Evolutionary conservation across 2,888 invertebrate genomes (phyloP).

Genomic region (Chesias legatella): DNA sequence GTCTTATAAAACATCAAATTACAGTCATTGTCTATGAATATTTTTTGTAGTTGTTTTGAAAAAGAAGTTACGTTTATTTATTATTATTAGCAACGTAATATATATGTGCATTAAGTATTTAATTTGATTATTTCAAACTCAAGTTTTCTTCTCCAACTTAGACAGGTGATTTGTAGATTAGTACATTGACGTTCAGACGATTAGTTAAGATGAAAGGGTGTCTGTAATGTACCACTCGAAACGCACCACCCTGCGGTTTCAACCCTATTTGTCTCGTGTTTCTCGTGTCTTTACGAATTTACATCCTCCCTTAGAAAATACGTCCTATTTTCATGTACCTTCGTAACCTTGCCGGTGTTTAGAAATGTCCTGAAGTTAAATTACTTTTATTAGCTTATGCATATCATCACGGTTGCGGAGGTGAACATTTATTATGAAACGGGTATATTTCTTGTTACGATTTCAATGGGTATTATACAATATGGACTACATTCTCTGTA

Average conservation of each 20-base stretch:
- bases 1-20: too few relatives aligned
- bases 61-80: too few relatives aligned
- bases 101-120: too few relatives aligned
- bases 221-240: conserved; percentile 21
- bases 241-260: conserved; percentile 33
- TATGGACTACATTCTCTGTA: too few relatives aligned
- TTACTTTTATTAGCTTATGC: conserved; percentile 21
- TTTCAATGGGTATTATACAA: too few relatives aligned
- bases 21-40: too few relatives aligned
- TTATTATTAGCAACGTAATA: too few relatives aligned
- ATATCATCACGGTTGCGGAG: conserved; percentile 8
- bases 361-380: conserved; percentile 19
- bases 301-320: conserved; percentile 25
- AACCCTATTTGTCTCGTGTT: conserved; percentile 35
- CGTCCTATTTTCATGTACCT: conserved; percentile 13
- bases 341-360: conserved; percentile 24
- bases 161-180: conserved; percentile 22
- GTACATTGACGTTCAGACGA: conserved; percentile 26
- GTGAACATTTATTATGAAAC: too few relatives aligned
- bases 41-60: too few relatives aligned
- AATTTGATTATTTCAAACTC: too few relatives aligned
- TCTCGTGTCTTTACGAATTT: conserved; percentile 32
- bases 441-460: too few relatives aligned
- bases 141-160: conserved; percentile 1
- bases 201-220: conserved; percentile 30